phyloP scores from a whole-genome alignment of 2,113 vertebrate species.

The Malurus alboscapulatus region DNA sequence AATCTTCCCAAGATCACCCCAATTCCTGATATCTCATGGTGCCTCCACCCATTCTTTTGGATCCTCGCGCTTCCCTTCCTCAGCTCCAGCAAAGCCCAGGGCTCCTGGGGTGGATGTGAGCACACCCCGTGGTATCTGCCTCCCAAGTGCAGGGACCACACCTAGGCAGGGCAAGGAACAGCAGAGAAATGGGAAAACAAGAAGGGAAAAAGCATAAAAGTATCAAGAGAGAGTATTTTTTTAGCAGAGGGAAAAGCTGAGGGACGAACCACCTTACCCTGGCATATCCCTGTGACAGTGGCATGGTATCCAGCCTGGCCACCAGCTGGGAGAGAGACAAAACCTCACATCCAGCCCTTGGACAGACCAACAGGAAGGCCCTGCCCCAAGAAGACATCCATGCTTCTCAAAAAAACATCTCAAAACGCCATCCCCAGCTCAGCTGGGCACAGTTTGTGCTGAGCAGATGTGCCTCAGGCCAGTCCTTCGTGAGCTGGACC shows the following conservation, averaged over 20 bases:
- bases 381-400: neutral
- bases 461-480: neutral
- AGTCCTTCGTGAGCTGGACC: neutral
- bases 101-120: neutral
- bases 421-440: neutral
- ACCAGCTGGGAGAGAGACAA: neutral
- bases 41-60: conserved; percentile 3
- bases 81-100: neutral
- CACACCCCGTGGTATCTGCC: neutral
- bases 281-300: accelerated
- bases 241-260: neutral
- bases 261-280: neutral
- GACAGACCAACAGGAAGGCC: neutral
- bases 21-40: neutral
- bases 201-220: neutral
- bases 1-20: conserved; percentile 17
- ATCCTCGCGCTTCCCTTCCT: neutral
- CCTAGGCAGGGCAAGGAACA: neutral
- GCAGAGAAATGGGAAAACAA: neutral
- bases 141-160: neutral
- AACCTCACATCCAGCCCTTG: neutral
- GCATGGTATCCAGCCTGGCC: neutral
- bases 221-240: neutral
- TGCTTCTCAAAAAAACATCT: neutral
- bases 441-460: neutral